A percentile compares a stretch with the other conserved stretches of the same genome.
Conservation (phyloP, 2,888 invertebrate genomes). For the Chloroclystis v-ata region DNA sequence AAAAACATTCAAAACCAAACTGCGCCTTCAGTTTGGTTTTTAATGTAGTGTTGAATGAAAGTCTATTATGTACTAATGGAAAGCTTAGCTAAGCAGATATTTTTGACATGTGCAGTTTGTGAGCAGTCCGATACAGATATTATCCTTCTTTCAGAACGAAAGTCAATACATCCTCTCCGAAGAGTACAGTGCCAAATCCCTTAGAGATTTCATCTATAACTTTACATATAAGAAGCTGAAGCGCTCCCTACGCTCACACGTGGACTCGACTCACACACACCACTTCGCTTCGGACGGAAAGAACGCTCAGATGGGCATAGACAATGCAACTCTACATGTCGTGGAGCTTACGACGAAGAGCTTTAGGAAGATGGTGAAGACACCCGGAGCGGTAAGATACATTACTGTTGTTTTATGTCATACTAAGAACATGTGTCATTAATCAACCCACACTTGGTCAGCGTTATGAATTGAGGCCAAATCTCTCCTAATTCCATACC, state of each 20-base stretch:
- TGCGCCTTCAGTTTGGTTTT: too few species aligned
- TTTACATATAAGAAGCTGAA: conserved; percentile 63
- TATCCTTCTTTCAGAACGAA: conserved; percentile 79
- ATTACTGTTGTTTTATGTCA: background rate
- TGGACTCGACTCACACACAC: conserved; percentile 61
- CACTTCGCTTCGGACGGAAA: conserved; percentile 52
- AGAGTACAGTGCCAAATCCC: conserved; percentile 65
- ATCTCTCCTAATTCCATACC: too few species aligned
- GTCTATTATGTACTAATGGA: too few species aligned
- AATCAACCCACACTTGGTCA: too few species aligned
- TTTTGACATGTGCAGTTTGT: too few species aligned
- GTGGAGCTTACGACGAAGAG: conserved; percentile 81
- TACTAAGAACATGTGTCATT: too few species aligned
- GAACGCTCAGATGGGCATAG: conserved; percentile 32
- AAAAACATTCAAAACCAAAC: too few species aligned
- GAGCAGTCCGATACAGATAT: too few species aligned
- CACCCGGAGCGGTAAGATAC: conserved; percentile 76
- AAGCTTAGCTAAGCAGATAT: too few species aligned
- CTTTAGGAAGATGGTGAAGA: conserved; percentile 80
- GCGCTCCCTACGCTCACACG: conserved; percentile 57
- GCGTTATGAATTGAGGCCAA: too few species aligned
- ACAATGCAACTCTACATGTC: conserved; percentile 67
- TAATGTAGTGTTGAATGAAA: too few species aligned
- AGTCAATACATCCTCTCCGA: conserved; percentile 80
- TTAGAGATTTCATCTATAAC: conserved; percentile 76